Conservation (phyloP, 1,140 invertebrate genomes). For the Bilobella aurantiaca region DNA sequence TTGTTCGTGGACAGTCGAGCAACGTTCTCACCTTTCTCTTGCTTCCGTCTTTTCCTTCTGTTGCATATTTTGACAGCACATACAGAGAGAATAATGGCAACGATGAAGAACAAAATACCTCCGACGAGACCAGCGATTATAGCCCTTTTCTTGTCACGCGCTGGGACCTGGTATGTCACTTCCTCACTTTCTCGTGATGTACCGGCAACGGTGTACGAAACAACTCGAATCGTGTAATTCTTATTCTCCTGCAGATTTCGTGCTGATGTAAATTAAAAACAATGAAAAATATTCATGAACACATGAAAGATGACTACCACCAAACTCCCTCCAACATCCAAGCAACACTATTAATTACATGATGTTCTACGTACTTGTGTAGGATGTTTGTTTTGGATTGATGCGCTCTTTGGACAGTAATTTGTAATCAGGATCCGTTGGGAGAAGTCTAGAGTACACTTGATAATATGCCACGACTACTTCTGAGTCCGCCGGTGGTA, state of each 20-base stretch:
- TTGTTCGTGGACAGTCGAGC: no score
- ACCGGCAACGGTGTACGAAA: constrained; percentile 57
- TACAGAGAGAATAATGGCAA: constrained; percentile 87
- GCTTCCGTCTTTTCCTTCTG: constrained; percentile 87
- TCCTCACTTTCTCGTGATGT: constrained; percentile 22
- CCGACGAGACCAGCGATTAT: constrained; percentile 87
- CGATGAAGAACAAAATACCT: constrained; percentile 89
- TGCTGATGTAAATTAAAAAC: constrained; percentile 47
- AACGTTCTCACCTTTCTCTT: constrained; percentile 75
- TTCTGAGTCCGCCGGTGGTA: constrained; percentile 29
- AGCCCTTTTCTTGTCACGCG: constrained; percentile 79
- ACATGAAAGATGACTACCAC: no score
- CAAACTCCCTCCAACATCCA: no score
- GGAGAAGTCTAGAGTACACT: constrained; percentile 62
- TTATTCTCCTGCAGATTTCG: constrained; percentile 80
- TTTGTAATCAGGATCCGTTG: constrained; percentile 51
- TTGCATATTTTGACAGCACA: constrained; percentile 95
- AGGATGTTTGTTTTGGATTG: constrained; percentile 72
- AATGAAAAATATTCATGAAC: no score
- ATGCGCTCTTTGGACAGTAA: constrained; percentile 75
- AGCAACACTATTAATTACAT: no score
- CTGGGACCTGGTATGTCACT: constrained; percentile 67
- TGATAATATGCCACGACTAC: constrained; percentile 73
- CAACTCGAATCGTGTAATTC: constrained; percentile 73
- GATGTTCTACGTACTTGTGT: constrained; percentile 9